Evolutionary conservation across 2,113 vertebrate genomes (phyloP).

Genomic region (Nasalis larvatus): DNA sequence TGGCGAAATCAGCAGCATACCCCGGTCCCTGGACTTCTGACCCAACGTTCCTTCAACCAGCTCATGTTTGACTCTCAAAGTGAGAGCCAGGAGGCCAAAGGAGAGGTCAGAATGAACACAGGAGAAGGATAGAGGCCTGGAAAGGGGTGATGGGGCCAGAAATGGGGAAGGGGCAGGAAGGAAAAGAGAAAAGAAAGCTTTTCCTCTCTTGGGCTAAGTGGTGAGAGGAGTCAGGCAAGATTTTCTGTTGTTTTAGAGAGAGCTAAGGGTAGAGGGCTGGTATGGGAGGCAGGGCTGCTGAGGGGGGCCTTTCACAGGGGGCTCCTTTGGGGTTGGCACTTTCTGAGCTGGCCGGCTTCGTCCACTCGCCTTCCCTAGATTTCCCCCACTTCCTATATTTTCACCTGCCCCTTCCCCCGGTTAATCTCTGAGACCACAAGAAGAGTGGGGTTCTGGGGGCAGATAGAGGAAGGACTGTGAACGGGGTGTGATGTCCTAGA

Average conservation of each 20-base stretch:
- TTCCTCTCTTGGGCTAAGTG: background rate
- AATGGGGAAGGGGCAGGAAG: too few species aligned
- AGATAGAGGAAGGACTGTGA: background rate
- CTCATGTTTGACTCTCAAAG: background rate
- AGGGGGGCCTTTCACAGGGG: too few species aligned
- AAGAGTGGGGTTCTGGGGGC: background rate
- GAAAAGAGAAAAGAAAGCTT: too few species aligned
- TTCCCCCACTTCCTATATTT: background rate
- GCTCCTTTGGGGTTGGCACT: rapidly evolving
- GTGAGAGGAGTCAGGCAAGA: background rate
- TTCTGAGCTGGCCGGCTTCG: background rate
- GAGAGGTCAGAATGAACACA: background rate
- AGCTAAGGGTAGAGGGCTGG: too few species aligned
- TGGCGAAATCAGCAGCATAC: background rate
- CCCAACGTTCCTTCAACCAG: background rate
- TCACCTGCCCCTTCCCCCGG: background rate
- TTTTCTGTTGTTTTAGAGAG: background rate
- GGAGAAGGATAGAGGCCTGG: background rate
- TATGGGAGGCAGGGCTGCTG: background rate
- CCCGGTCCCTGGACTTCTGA: background rate
- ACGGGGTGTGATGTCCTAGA: background rate
- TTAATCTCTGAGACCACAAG: background rate
- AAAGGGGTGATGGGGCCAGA: background rate
- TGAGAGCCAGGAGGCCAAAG: background rate
- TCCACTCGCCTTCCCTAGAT: background rate